Conservation (phyloP, 2,888 invertebrate genomes). For the Tricholauxania praeusta region DNA sequence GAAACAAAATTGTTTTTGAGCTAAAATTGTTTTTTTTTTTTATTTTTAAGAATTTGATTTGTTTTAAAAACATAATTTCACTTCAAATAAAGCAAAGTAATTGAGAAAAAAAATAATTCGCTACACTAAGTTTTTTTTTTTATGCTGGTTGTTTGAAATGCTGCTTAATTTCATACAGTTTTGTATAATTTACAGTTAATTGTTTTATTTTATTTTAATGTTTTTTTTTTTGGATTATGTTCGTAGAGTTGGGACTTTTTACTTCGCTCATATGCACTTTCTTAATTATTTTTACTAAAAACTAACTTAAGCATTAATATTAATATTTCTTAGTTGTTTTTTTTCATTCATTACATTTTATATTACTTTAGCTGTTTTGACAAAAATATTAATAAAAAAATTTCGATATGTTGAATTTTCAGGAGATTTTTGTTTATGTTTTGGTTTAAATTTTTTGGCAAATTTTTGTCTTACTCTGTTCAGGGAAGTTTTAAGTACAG, state of each 20-base stretch:
- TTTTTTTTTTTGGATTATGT: conserved; percentile 28
- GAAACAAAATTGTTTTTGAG: conserved; percentile 1
- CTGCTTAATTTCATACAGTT: neutral
- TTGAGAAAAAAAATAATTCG: neutral
- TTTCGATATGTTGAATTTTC: conserved; percentile 66
- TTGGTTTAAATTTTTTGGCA: conserved; percentile 31
- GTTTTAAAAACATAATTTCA: neutral
- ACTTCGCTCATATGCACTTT: conserved; percentile 1
- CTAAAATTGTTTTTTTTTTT: too few relatives aligned
- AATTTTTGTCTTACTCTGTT: neutral
- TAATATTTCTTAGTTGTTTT: conserved; percentile 37
- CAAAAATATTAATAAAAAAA: conserved; percentile 49
- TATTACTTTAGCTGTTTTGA: neutral
- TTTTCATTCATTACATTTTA: conserved; percentile 36
- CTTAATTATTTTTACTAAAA: neutral
- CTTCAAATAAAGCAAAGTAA: neutral
- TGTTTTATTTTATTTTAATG: conserved; percentile 34
- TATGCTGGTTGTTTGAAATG: too few relatives aligned
- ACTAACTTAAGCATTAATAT: conserved; percentile 34
- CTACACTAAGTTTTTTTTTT: neutral
- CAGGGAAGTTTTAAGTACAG: conserved; percentile 23
- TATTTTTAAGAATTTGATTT: too few relatives aligned
- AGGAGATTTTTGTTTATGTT: conserved; percentile 51
- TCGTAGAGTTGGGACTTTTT: conserved; percentile 25
- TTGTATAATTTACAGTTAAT: neutral